A percentile compares a stretch with the other conserved stretches of the same genome.
phyloP scores from a whole-genome alignment of 2,888 invertebrate genomes.

The Metallyticus violacea region DNA sequence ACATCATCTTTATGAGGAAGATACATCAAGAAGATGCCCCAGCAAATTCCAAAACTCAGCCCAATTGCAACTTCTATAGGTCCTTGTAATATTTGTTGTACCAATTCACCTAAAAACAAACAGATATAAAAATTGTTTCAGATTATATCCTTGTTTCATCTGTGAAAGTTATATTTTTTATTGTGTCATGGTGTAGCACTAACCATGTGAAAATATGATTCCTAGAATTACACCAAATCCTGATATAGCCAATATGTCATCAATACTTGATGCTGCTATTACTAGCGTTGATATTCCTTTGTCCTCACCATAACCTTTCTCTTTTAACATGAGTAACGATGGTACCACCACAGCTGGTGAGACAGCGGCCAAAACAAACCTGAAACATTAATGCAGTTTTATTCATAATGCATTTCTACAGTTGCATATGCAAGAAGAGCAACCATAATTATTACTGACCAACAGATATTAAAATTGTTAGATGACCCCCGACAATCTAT shows the following conservation, averaged over 20 bases:
- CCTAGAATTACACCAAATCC: constrained; percentile 66
- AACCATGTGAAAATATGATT: constrained; percentile 61
- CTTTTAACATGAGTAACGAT: constrained; percentile 60
- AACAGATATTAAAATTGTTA: too few relatives aligned
- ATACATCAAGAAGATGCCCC: constrained; percentile 60
- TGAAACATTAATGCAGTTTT: constrained; percentile 27
- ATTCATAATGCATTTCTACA: neutral
- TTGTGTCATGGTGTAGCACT: too few relatives aligned
- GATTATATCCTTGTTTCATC: too few relatives aligned
- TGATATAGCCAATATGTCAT: constrained; percentile 74
- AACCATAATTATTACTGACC: too few relatives aligned
- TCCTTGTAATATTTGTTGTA: constrained; percentile 53
- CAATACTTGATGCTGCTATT: constrained; percentile 67
- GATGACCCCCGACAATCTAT: too few relatives aligned
- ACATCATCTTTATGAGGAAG: constrained; percentile 56
- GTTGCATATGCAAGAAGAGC: too few relatives aligned
- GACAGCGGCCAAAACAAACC: constrained; percentile 51
- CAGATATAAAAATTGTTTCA: neutral
- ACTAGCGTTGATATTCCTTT: constrained; percentile 74
- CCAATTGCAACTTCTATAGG: constrained; percentile 62
- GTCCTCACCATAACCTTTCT: constrained; percentile 62
- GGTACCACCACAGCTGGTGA: constrained; percentile 70
- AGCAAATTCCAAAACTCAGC: constrained; percentile 55
- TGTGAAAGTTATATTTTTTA: too few relatives aligned
- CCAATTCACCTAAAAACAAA: constrained; percentile 44